A percentile compares a stretch with the other conserved stretches of the same genome.
These are phyloP conservation scores for Rutpela maculata DNA, from an alignment of 2,888 invertebrate genomes.

Conservation along the genomic window DNA sequence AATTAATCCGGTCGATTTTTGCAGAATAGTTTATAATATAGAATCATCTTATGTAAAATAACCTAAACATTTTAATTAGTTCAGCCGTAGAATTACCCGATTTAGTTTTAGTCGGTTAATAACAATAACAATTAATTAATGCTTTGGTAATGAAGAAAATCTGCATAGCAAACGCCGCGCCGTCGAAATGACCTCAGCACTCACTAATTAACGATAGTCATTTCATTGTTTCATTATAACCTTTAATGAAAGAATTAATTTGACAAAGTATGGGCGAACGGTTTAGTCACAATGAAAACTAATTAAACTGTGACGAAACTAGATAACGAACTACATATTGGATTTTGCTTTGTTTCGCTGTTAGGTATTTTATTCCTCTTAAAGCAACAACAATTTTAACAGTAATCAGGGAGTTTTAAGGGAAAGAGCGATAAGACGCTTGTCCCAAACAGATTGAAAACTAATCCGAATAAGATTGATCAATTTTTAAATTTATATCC, in stretches of 20 bases:
- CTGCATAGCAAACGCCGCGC: background rate
- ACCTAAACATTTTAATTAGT: too few species aligned
- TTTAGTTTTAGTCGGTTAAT: too few species aligned
- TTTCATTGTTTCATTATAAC: background rate
- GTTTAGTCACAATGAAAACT: background rate
- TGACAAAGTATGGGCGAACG: background rate
- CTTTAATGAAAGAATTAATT: background rate
- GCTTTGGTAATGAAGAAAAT: background rate
- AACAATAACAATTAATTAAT: background rate
- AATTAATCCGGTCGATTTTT: too few species aligned
- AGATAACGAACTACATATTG: background rate
- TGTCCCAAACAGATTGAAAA: background rate
- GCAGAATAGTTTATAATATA: too few species aligned
- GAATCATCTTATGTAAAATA: too few species aligned
- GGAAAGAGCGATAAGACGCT: background rate
- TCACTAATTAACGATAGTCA: background rate
- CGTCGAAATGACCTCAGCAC: background rate
- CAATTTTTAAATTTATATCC: too few species aligned
- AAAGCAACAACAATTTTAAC: background rate
- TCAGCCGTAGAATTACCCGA: too few species aligned
- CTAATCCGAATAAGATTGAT: background rate
- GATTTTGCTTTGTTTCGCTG: background rate
- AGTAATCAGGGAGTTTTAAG: background rate
- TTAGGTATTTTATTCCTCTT: background rate
- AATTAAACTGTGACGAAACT: background rate